Percentiles rank a stretch among this genome's conserved stretches.
Evolutionary conservation across 2,113 vertebrate species (phyloP).

Genomic region (Alexandromys fortis): DNA sequence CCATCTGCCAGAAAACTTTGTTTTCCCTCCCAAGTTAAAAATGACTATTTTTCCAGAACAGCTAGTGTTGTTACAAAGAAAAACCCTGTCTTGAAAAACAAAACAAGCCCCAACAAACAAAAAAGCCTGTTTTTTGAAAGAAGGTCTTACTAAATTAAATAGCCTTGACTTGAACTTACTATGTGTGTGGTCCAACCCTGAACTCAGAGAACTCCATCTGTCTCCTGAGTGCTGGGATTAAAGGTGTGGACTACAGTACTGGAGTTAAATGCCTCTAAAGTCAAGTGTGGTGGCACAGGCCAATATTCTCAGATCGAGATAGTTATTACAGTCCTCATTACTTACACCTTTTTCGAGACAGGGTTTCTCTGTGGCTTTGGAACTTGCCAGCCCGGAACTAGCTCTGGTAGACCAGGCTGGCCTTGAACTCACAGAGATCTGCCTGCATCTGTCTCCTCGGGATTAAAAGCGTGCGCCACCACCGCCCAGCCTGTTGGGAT

Average conservation of each 20-base stretch:
- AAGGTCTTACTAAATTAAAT: too few species aligned
- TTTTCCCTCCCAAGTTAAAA: conserved; percentile 13
- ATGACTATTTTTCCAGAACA: not conserved
- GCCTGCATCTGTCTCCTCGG: too few species aligned
- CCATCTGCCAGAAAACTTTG: not conserved
- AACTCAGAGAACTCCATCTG: not conserved
- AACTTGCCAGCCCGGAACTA: too few species aligned
- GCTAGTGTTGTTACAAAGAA: too few species aligned
- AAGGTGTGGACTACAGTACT: not conserved
- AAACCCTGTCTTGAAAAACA: too few species aligned
- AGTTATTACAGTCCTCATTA: not conserved
- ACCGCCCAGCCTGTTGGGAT: too few species aligned
- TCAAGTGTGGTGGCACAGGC: not conserved
- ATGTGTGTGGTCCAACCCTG: not conserved
- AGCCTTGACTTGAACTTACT: not conserved
- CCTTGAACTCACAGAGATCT: too few species aligned
- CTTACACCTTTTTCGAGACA: not conserved
- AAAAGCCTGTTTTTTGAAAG: too few species aligned
- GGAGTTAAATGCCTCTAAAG: not conserved
- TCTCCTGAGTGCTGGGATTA: not conserved
- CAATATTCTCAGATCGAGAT: not conserved
- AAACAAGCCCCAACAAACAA: too few species aligned
- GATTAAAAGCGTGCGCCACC: too few species aligned
- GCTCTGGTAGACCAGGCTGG: too few species aligned
- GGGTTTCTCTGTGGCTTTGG: too few species aligned